Conservation (phyloP, 2,888 invertebrate genomes). For the Eurois occulta region DNA sequence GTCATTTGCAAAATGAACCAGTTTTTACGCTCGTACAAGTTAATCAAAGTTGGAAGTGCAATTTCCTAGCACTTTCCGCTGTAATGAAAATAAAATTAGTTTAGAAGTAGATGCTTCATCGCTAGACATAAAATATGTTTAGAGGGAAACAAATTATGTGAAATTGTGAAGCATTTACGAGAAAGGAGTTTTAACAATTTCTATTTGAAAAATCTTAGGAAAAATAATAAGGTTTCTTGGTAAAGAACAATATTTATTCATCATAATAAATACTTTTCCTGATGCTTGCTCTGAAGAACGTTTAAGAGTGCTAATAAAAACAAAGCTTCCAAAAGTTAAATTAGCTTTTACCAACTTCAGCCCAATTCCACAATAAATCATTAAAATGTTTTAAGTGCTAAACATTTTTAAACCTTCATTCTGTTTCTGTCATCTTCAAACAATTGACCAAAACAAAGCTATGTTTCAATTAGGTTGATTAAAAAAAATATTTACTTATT, state of each 20-base stretch:
- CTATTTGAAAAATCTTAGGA: not conserved
- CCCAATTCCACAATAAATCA: not conserved
- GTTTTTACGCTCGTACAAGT: slow-evolving; percentile 27
- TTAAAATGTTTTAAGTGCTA: not conserved
- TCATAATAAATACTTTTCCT: not conserved
- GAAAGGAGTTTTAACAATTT: not conserved
- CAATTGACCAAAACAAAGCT: not conserved
- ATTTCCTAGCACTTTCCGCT: slow-evolving; percentile 47
- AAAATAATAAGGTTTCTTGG: not conserved
- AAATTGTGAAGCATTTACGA: slow-evolving; percentile 1
- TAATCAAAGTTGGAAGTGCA: slow-evolving; percentile 54
- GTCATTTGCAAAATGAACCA: slow-evolving; percentile 39
- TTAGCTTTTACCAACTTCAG: not conserved
- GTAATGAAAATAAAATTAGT: slow-evolving; percentile 54
- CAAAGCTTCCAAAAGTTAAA: not conserved
- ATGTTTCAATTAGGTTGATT: too few species aligned
- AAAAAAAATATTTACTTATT: too few species aligned
- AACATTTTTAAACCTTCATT: not conserved
- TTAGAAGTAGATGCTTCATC: slow-evolving; percentile 35
- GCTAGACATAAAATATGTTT: slow-evolving; percentile 16
- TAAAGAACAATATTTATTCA: not conserved
- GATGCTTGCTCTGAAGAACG: not conserved
- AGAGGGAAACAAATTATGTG: slow-evolving; percentile 9
- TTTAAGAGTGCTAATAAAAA: not conserved
- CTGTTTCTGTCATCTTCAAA: not conserved